Conservation (phyloP, 2,797 vertebrate species). For the Propithecus perrieri region DNA sequence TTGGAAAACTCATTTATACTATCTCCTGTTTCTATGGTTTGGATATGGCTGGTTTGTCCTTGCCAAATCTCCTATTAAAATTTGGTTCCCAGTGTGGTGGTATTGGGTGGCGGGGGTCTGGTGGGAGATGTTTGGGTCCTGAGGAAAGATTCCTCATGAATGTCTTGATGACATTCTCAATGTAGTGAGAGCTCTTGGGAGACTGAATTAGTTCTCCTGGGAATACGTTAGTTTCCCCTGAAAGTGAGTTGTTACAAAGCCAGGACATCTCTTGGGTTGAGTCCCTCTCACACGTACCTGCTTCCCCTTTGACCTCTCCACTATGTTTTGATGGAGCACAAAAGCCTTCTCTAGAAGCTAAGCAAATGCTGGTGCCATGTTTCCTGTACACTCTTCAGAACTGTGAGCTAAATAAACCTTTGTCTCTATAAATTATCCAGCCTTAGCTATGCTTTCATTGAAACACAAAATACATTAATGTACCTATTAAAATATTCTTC, state of each 20-base stretch:
- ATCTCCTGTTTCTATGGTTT: not conserved
- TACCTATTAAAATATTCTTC: not conserved
- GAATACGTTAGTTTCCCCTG: not conserved
- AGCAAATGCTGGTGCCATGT: not conserved
- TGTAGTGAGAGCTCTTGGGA: not conserved
- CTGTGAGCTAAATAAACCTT: not conserved
- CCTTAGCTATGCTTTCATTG: not conserved
- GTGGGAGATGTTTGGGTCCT: not conserved
- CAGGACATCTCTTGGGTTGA: not conserved
- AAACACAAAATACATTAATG: not conserved
- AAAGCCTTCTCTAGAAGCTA: not conserved
- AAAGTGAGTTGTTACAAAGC: not conserved
- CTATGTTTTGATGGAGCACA: not conserved
- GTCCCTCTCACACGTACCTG: not conserved
- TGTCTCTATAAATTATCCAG: not conserved
- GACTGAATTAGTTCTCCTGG: not conserved
- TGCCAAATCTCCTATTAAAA: not conserved
- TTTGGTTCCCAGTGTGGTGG: not conserved
- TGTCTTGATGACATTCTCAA: too few relatives aligned
- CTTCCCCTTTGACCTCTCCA: not conserved
- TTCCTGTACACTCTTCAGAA: not conserved
- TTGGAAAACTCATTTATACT: not conserved
- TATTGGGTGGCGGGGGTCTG: not conserved
- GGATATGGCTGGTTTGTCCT: not conserved
- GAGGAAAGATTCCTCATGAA: too few relatives aligned